These are phyloP conservation scores for Pungitius pungitius DNA, from an alignment of 2,113 vertebrate genomes.

Conservation along the genomic window DNA sequence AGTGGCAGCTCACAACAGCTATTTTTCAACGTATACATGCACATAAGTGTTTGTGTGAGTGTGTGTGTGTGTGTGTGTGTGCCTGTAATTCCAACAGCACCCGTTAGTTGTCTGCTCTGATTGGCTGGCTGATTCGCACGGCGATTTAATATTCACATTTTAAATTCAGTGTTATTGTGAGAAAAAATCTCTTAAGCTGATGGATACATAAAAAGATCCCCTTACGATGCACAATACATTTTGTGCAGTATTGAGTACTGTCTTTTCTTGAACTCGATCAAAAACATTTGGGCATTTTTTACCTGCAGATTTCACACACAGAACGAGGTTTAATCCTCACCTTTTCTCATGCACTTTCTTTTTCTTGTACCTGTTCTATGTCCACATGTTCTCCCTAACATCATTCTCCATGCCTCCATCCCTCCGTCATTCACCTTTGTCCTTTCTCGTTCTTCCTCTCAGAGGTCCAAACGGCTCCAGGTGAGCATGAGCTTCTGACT, in stretches of 20 bases:
- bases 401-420: slow-evolving; percentile 38
- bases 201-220: not conserved
- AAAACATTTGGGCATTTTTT: slow-evolving; percentile 29
- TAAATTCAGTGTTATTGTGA: slow-evolving; percentile 34
- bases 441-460: slow-evolving; percentile 28
- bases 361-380: slow-evolving; percentile 39
- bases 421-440: slow-evolving; percentile 27
- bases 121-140: slow-evolving; percentile 56
- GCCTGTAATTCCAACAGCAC: slow-evolving; percentile 36
- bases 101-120: slow-evolving; percentile 47
- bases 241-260: slow-evolving; percentile 2
- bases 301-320: slow-evolving; percentile 48
- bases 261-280: slow-evolving; percentile 30
- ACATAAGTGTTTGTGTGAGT: not conserved
- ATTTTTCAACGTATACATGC: slow-evolving; percentile 43
- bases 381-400: slow-evolving; percentile 25
- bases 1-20: slow-evolving; percentile 85
- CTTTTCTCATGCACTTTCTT: slow-evolving; percentile 41
- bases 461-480: slow-evolving; percentile 47
- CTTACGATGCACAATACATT: not conserved
- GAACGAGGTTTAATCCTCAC: slow-evolving; percentile 28
- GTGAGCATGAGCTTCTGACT: slow-evolving; percentile 29
- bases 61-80: slow-evolving; percentile 16
- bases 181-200: not conserved
- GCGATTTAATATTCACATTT: slow-evolving; percentile 64